phyloP scores from a whole-genome alignment of 2,888 invertebrate genomes.

The Cyclophora albipunctata region DNA sequence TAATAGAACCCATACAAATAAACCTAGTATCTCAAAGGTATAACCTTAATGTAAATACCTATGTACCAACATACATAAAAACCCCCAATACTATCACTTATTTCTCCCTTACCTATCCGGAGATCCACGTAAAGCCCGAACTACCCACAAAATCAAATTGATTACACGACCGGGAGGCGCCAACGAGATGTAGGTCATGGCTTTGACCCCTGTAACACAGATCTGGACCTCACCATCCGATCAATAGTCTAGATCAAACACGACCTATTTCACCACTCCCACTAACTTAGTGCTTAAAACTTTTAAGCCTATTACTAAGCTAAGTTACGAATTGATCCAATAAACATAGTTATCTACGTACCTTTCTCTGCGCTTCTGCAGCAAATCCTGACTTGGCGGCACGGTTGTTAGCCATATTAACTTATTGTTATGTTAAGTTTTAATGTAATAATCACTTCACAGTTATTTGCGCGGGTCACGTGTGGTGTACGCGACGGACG shows the following conservation, averaged over 20 bases:
- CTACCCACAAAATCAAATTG: conserved; percentile 5
- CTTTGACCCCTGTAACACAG: conserved; percentile 52
- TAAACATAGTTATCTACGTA: conserved; percentile 58
- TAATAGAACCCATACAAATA: too few relatives aligned
- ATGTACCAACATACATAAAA: too few relatives aligned
- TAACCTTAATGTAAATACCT: too few relatives aligned
- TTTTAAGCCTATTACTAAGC: conserved; percentile 1
- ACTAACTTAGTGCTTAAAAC: conserved; percentile 9
- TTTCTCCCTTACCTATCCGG: too few relatives aligned
- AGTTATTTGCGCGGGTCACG: conserved; percentile 42
- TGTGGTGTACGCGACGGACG: conserved; percentile 42
- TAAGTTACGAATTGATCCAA: conserved; percentile 8
- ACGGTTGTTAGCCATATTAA: conserved; percentile 85
- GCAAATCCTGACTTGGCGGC: conserved; percentile 96
- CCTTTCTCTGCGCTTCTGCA: conserved; percentile 96
- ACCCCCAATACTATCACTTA: too few relatives aligned
- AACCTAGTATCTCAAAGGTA: too few relatives aligned
- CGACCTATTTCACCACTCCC: conserved; percentile 34
- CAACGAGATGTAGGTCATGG: conserved; percentile 57
- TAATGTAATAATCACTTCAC: conserved; percentile 61
- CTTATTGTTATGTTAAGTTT: conserved; percentile 36
- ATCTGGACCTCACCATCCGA: conserved; percentile 66
- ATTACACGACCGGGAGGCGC: conserved; percentile 7
- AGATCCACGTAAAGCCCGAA: not conserved
- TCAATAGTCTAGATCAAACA: conserved; percentile 40